Evolutionary conservation across 2,888 invertebrate genomes (phyloP), one percentile per base, ranked within the genome.

Genomic region (Spatulosminthurus flaviceps): DNA sequence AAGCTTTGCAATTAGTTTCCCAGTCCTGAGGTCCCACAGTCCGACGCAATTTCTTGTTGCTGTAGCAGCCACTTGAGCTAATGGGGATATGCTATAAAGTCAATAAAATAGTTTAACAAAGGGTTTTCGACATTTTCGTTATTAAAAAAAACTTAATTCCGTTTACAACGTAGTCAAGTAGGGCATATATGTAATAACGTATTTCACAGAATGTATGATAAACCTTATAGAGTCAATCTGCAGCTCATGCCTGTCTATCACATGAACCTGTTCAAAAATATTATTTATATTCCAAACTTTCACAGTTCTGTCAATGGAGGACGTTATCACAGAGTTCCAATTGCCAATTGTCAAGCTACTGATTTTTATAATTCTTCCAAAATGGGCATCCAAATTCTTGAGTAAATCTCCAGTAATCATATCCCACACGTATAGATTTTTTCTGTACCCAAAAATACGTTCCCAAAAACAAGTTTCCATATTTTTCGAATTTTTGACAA

Each of bases 241-340:
- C 80, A 97, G 89, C 87, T 98, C 98, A 87, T 98, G 97, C 11
- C 97, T 90, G 86, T 97, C 96, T 83, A 98, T 97, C 61, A 95
- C 95, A 87, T 97, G 96, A 0, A 97, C 97, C 88, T 97, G 96
- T 87, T 98, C 98, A 86, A 97, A 96, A 83, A 98, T 98, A 87
- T 98, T 98, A 88, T 98, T 97, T 79, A 99, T 96, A 87, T 98
- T 98, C 98, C 98, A 98, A 4, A 98, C 96, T 90, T 98, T 98
- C 9, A 98, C 97, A 0, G 97, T 96, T 81, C 98, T 91, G 88
- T 99, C 98, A 72, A 98, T 97, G 0, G 98, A 98, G 0, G 98
- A 97, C 0, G 98, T 98, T 71, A 98, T 95, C 5, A 97, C 89
- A 43, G 88, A 95, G 87, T 96, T 96, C 96, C 96, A 96, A 82